Evolutionary conservation across 2,113 vertebrate species (phyloP).

Genomic region (Balaenoptera acutorostrata): DNA sequence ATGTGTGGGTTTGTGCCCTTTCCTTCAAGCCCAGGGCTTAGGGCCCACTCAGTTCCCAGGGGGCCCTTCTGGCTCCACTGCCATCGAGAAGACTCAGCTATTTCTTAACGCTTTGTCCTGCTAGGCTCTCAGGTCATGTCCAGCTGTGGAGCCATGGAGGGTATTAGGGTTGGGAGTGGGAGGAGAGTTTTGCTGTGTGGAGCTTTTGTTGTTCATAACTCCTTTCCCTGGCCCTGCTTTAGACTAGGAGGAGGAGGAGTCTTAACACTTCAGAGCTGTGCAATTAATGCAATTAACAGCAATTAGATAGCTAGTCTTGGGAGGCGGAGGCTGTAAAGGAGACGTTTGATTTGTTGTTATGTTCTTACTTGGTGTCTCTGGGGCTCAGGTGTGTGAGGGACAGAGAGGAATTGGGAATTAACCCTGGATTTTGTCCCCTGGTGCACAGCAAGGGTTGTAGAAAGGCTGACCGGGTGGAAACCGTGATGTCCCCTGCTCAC

Average conservation of each 20-base stretch:
- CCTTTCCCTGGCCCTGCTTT: neutral
- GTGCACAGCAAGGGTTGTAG: neutral
- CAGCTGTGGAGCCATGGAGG: neutral
- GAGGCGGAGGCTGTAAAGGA: conserved; percentile 32
- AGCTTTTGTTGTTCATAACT: neutral
- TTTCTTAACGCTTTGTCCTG: neutral
- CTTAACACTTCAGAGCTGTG: conserved; percentile 18
- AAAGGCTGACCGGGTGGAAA: neutral
- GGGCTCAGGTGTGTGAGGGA: neutral
- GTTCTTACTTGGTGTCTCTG: neutral
- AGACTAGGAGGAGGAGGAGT: neutral
- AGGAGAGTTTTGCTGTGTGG: neutral
- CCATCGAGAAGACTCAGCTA: neutral
- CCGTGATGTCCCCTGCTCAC: no score
- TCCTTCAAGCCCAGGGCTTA: neutral
- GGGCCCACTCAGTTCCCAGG: neutral
- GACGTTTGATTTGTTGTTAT: conserved; percentile 16
- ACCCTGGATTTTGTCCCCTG: neutral
- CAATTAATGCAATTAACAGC: conserved; percentile 67
- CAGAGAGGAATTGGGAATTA: neutral
- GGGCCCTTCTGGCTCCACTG: neutral
- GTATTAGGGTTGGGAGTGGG: neutral
- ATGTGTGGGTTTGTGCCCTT: neutral
- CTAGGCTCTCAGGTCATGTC: neutral
- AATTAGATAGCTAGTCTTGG: conserved; percentile 63